Conservation (phyloP, 2,113 vertebrate species). For the Phalacrocorax pelagicus region DNA sequence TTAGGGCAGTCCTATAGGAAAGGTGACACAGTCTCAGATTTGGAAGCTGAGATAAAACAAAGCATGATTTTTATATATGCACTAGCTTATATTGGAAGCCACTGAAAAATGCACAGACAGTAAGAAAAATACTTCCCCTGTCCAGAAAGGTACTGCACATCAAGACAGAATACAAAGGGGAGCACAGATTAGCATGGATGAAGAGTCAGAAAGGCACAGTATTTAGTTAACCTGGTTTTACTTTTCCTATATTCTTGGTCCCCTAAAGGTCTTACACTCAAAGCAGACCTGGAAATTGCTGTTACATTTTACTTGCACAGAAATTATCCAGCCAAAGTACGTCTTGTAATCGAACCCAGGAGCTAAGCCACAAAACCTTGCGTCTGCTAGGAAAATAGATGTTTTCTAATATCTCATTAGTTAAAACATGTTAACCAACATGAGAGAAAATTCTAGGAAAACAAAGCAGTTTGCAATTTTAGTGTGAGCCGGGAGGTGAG, state of each 20-base stretch:
- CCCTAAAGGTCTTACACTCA: background rate
- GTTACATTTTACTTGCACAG: background rate
- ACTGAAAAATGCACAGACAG: background rate
- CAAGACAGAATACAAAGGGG: background rate
- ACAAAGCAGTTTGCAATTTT: background rate
- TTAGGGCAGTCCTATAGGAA: background rate
- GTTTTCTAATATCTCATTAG: background rate
- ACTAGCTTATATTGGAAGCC: background rate
- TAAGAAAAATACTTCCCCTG: background rate
- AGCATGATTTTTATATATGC: background rate
- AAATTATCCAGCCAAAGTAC: background rate
- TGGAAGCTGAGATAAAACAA: background rate
- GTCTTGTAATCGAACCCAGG: background rate
- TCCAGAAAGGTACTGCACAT: background rate
- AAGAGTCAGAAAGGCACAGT: background rate
- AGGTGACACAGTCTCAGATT: background rate
- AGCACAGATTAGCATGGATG: background rate
- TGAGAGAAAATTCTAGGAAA: background rate
- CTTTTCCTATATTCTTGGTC: background rate
- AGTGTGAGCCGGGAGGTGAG: background rate
- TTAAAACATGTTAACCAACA: background rate
- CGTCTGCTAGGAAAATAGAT: background rate
- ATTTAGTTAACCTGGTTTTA: background rate
- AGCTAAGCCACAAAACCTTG: background rate
- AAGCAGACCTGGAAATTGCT: background rate